phyloP scores from a whole-genome alignment of 2,888 invertebrate species.

The Baronia brevicornis region DNA sequence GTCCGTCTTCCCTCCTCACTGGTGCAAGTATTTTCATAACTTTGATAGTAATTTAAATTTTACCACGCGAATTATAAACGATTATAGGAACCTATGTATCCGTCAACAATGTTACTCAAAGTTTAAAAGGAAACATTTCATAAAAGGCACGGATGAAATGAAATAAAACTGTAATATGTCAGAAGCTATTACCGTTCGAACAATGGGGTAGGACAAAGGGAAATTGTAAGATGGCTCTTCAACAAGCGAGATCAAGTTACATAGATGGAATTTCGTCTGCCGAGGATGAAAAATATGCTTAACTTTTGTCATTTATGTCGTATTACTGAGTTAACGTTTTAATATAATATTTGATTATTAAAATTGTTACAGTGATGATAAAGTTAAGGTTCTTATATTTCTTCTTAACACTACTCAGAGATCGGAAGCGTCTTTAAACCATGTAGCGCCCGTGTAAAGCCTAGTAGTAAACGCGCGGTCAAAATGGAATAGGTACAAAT shows the following conservation, averaged over 20 bases:
- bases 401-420: no score
- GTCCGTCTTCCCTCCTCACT: no score
- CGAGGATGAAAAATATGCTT: constrained; percentile 9
- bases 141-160: constrained; percentile 48
- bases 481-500: no score
- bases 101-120: constrained; percentile 18
- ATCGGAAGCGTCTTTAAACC: no score
- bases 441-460: no score
- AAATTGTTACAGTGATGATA: not conserved
- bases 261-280: constrained; percentile 27
- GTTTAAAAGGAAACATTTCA: constrained; percentile 52
- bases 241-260: constrained; percentile 52
- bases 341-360: constrained; percentile 20
- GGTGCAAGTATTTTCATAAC: no score
- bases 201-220: constrained; percentile 61
- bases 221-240: constrained; percentile 50
- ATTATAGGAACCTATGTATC: no score
- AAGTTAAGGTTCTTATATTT: not conserved
- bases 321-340: constrained; percentile 12
- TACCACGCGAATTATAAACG: no score
- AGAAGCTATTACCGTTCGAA: constrained; percentile 47
- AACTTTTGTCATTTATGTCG: constrained; percentile 1
- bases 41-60: no score
- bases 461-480: no score
- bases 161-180: constrained; percentile 66